Base-by-base conservation (phyloP, 1,140 invertebrate genomes). In the Leptestheria dahalacensis region DNA sequence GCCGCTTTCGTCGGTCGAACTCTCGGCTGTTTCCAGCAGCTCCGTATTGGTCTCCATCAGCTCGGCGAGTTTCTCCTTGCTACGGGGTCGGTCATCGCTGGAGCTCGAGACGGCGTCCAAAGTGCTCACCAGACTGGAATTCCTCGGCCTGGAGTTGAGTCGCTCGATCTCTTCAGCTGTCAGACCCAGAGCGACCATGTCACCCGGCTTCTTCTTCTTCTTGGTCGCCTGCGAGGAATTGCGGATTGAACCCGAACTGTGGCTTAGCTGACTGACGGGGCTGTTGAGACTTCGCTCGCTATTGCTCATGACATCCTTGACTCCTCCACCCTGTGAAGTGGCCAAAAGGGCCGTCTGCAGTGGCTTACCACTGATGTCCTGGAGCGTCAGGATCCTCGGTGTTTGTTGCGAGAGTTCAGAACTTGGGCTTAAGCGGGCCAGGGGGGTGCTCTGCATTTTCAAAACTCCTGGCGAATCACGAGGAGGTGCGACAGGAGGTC, bases 101-200 rank as follows among this genome's bases (percentile, higher is more conserved):
- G 85, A 88, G 55, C 86, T 91, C 9, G 89, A 92, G 24, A 94
- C 89, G 3, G 87, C 89, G 69, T 96, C 92, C 62, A 94, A 73
- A 3, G 92, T 91, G 20, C 89, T 93, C 0, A 92, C 88, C 58
- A 95, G 69, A 70, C 90, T 94, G 18, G 88, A 90, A 59, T 71
- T 70, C 1, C 86, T 86, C 1, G 88, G 87, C 41, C 90, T 74
- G 0, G 84, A 83, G 72, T 94, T 94, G 50, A 96, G 78, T 68
- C 91, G 77, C 69, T 94, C 86, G 59, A 95, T 89, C 72, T 94
- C 90, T 70, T 94, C 91, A 10, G 91, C 85, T 0, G 91, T 94
- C 3, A 95, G 73, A 0, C 91, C 90, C 67, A 91, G 85, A 1
- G 82, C 61, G 15, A 64, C 62, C 11, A 29, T 48, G 57, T 65